Conservation (phyloP, 2,113 vertebrate genomes). For the Saguinus imperator region DNA sequence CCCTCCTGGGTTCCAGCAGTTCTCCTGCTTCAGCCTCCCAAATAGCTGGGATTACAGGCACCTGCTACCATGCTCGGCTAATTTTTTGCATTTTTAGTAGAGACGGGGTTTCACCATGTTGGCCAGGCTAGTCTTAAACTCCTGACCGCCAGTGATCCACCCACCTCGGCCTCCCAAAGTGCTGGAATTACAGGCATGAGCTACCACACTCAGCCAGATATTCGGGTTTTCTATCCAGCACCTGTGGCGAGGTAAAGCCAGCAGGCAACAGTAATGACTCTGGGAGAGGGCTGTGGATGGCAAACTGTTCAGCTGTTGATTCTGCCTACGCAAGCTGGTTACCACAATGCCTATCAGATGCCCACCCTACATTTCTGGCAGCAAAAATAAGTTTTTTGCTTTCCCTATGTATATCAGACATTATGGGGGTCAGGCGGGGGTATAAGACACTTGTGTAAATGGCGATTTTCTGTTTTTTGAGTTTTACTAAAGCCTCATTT, state of each 20-base stretch:
- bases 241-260: background rate
- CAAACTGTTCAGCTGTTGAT: background rate
- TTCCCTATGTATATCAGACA: background rate
- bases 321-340: background rate
- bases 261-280: too few relatives aligned
- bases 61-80: too few relatives aligned
- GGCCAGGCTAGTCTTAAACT: too few relatives aligned
- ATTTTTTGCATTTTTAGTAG: too few relatives aligned
- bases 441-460: background rate
- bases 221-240: background rate
- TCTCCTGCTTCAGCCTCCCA: too few relatives aligned
- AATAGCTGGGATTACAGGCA: too few relatives aligned
- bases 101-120: too few relatives aligned
- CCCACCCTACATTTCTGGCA: background rate
- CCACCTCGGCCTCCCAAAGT: too few relatives aligned
- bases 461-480: background rate
- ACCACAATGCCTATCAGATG: background rate
- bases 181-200: too few relatives aligned
- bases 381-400: background rate
- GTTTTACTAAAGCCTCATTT: background rate
- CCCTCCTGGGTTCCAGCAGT: too few relatives aligned
- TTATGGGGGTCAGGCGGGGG: accelerated
- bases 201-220: too few relatives aligned
- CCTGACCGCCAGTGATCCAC: too few relatives aligned
- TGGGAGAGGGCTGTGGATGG: background rate